Evolutionary conservation across 1,140 invertebrate species (phyloP), one percentile per base, ranked within the genome.

Genomic region (Plutomurus gul): DNA sequence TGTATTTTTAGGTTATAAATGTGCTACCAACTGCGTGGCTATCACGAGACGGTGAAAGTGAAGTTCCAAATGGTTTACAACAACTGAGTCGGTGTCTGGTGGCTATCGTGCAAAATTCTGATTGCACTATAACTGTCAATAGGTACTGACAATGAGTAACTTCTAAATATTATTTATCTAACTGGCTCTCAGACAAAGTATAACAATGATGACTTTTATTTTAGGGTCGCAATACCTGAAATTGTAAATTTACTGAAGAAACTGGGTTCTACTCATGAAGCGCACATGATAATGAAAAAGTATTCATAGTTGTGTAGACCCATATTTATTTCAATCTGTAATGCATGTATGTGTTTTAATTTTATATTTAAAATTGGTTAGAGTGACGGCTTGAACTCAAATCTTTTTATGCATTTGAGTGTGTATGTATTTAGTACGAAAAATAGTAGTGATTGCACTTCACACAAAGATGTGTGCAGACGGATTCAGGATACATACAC

Each of bases 11-110:
- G 81, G 75, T 82, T 73, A 78, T 84, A 30, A 79, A 78, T 36
- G 83, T 82, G 11, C 56, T 84, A 56, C 83, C 83, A 5, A 51
- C 76, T 7, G 73, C 51, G 11, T 84, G 83, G 83, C 40, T 84
- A 25, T 56, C 47, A 4, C 43, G 73, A 33, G 79, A 82, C 8
- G 20, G 20, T 10, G 75, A 76, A 6, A 65, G 7, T 46, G 77
- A 80, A 27, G 36, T 78, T 27, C 81, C 81, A n/a, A 81, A 82
- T 82, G 83, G 83, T 7, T 46, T 84, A 20, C 77, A 76, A 36
- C 83, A 84, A 65, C 51, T 84, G 30, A 79, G 72, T 8, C 47
- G 74, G 16, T 81, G 81, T 56, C 51, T 84, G 11, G 65, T 82
- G 22, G 60, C 79, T 8, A 65, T 81, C 37, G 81, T 84, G 18